phyloP scores from a whole-genome alignment of 1,140 invertebrate genomes.

The Trichonephila inaurata region DNA sequence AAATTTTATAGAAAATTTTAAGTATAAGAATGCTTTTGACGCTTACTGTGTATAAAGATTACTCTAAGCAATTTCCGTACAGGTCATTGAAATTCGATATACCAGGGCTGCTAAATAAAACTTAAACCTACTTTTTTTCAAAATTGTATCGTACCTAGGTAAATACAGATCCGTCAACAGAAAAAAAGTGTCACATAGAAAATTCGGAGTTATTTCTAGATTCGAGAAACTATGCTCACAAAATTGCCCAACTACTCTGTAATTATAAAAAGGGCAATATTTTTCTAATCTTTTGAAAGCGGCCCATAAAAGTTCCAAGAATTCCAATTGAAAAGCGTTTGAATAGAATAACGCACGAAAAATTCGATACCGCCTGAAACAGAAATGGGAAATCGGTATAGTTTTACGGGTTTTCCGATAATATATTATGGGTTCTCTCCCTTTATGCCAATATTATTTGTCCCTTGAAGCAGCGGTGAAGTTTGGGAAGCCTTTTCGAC shows the following conservation, averaged over 20 bases:
- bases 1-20: no score
- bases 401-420: conserved; percentile 26
- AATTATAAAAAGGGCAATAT: conserved; percentile 26
- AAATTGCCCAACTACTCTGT: background rate
- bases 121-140: background rate
- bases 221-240: background rate
- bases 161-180: background rate
- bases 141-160: background rate
- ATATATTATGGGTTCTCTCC: background rate
- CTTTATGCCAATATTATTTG: conserved; percentile 1
- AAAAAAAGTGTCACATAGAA: background rate
- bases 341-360: conserved; percentile 15
- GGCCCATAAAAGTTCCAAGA: background rate
- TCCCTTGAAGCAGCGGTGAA: background rate
- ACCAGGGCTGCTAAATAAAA: background rate
- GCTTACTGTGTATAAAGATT: no score
- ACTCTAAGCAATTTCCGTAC: no score
- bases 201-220: background rate
- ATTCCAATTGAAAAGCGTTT: conserved; percentile 2
- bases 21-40: no score
- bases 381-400: conserved; percentile 47
- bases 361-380: conserved; percentile 10
- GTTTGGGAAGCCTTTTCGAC: background rate
- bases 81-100: no score
- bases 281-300: conserved; percentile 2